Percentiles rank a stretch among this genome's conserved stretches.
Conservation (phyloP, 2,113 vertebrate genomes). For the Phyllopteryx taeniolatus region DNA sequence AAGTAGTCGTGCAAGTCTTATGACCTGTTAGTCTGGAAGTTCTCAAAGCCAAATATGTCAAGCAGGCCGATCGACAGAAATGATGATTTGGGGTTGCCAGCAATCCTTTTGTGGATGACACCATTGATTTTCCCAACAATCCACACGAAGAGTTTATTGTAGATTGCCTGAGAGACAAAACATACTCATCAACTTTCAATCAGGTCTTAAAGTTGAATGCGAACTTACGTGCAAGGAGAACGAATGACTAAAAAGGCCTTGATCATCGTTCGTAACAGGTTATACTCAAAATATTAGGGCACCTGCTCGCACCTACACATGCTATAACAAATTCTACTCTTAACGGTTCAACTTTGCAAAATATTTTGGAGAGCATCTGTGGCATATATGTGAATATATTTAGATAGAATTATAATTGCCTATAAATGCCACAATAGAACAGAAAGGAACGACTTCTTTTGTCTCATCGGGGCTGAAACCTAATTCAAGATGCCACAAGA, state of each 20-base stretch:
- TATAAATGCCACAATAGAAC: neutral
- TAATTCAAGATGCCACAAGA: neutral
- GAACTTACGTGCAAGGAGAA: neutral
- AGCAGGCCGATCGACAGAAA: conserved; percentile 90
- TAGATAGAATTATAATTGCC: neutral
- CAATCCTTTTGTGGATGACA: conserved; percentile 89
- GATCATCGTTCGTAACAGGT: too few species aligned
- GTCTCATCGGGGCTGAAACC: neutral
- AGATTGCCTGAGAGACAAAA: conserved; percentile 82
- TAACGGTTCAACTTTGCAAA: too few species aligned
- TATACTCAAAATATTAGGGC: neutral
- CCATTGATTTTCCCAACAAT: conserved; percentile 98
- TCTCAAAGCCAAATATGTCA: conserved; percentile 98
- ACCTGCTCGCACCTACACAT: neutral
- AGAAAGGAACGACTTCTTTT: neutral
- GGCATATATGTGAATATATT: too few species aligned
- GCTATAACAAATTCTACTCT: too few species aligned
- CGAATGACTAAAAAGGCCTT: neutral
- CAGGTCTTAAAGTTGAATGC: neutral
- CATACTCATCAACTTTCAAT: conserved; percentile 5
- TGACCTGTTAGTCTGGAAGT: conserved; percentile 94
- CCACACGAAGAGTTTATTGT: conserved; percentile 94
- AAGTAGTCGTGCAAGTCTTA: neutral
- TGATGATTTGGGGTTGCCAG: conserved; percentile 79
- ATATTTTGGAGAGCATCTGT: too few species aligned